Evolutionary conservation across 1,140 invertebrate species (phyloP).

Genomic region (Lepidurus arcticus): DNA sequence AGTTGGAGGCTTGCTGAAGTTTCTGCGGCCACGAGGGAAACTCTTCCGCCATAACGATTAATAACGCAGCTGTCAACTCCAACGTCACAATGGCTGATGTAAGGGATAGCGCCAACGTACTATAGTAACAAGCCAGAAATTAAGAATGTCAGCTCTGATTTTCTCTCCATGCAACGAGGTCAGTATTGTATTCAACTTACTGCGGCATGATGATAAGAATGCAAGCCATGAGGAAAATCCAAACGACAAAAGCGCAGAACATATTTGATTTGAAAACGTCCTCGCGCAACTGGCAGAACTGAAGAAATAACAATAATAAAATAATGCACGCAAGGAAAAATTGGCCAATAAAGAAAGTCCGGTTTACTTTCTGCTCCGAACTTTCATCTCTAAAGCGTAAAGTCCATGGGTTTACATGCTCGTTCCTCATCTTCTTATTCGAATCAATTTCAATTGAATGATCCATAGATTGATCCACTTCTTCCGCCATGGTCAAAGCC

Average conservation of each 20-base stretch:
- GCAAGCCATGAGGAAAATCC: slow-evolving; percentile 77
- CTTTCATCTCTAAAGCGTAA: slow-evolving; percentile 72
- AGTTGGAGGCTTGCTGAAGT: slow-evolving; percentile 63
- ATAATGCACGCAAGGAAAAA: slow-evolving; percentile 1
- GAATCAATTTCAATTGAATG: slow-evolving; percentile 86
- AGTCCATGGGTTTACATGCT: slow-evolving; percentile 79
- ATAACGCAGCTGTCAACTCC: slow-evolving; percentile 58
- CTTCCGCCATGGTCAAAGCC: slow-evolving; percentile 47
- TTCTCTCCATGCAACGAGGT: slow-evolving; percentile 25
- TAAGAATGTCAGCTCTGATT: background rate
- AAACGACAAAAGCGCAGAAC: slow-evolving; percentile 82
- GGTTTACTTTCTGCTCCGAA: slow-evolving; percentile 61
- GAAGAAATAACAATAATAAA: slow-evolving; percentile 35
- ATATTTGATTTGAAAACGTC: slow-evolving; percentile 93
- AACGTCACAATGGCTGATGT: slow-evolving; percentile 57
- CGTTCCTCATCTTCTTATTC: slow-evolving; percentile 80
- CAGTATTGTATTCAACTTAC: slow-evolving; percentile 48
- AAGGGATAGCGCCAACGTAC: slow-evolving; percentile 53
- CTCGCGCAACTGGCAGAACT: slow-evolving; percentile 82
- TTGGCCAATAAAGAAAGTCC: background rate
- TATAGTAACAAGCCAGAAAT: slow-evolving; percentile 40
- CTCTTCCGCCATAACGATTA: slow-evolving; percentile 80
- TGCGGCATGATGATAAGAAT: slow-evolving; percentile 70
- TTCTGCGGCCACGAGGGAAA: slow-evolving; percentile 58
- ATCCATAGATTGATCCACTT: slow-evolving; percentile 81